phyloP scores from a whole-genome alignment of 2,888 invertebrate species.

The Hedychridium roseum region DNA sequence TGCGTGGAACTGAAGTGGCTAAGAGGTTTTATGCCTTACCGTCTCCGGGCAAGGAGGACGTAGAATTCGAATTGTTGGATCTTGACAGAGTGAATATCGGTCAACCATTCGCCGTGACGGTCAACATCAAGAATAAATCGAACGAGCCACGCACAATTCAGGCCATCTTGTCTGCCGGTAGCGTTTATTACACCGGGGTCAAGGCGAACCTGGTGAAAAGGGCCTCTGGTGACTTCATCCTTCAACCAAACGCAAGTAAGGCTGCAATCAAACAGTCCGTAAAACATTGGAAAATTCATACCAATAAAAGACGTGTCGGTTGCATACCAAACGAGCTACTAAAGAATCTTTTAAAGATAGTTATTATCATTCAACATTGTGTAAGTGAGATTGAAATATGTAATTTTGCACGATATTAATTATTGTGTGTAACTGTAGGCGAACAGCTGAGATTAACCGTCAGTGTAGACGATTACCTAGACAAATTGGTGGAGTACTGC shows the following conservation, averaged over 20 bases:
- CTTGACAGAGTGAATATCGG: slow-evolving; percentile 77
- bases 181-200: slow-evolving; percentile 82
- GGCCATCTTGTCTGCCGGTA: slow-evolving; percentile 73
- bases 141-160: slow-evolving; percentile 70
- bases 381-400: too few relatives aligned
- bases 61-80: slow-evolving; percentile 72
- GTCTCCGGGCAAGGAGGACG: slow-evolving; percentile 68
- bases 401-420: too few relatives aligned
- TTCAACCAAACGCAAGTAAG: slow-evolving; percentile 73
- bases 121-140: slow-evolving; percentile 73
- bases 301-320: too few relatives aligned
- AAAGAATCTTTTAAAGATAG: too few relatives aligned
- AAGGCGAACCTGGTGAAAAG: slow-evolving; percentile 76
- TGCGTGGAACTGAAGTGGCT: slow-evolving; percentile 73
- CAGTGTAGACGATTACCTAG: slow-evolving; percentile 75
- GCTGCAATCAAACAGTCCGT: too few relatives aligned
- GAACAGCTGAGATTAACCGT: slow-evolving; percentile 69
- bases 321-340: too few relatives aligned
- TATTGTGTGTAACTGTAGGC: too few relatives aligned
- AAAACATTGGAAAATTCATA: too few relatives aligned
- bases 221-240: slow-evolving; percentile 71
- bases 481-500: slow-evolving; percentile 82
- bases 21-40: slow-evolving; percentile 74
- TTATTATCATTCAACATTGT: too few relatives aligned
- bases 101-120: slow-evolving; percentile 72